A percentile compares a stretch with the other conserved stretches of the same genome.
Conservation (phyloP, 2,113 vertebrate genomes). For the Daphoenositta chrysoptera region DNA sequence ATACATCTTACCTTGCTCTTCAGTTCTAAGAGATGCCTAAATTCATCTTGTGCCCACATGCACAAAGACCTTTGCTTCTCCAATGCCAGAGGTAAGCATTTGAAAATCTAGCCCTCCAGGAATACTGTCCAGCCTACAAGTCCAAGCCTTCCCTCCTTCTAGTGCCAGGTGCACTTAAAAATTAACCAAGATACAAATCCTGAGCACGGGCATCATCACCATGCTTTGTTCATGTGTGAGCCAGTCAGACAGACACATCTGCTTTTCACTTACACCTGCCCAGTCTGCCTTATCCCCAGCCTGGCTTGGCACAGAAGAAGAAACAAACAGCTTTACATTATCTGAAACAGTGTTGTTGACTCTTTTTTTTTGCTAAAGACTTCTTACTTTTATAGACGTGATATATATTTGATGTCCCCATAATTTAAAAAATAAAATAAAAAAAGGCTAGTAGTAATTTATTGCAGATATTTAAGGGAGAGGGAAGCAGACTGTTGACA, state of each 20-base stretch:
- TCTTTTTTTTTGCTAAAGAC: neutral
- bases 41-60: neutral
- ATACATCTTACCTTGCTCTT: neutral
- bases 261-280: neutral
- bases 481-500: neutral
- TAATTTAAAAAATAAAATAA: neutral
- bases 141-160: neutral
- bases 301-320: neutral
- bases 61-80: neutral
- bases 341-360: neutral
- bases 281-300: rapidly evolving
- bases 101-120: neutral
- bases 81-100: neutral
- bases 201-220: neutral
- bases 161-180: neutral
- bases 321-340: neutral
- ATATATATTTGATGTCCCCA: neutral
- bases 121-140: neutral
- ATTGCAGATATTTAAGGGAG: neutral
- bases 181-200: neutral
- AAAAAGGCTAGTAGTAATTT: neutral
- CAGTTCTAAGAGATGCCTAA: neutral
- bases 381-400: neutral
- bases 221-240: neutral
- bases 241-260: neutral